A percentile compares a stretch with the other conserved stretches of the same genome.
These are phyloP conservation scores for Tachuris rubrigastra DNA, from an alignment of 2,113 vertebrate genomes.

Conservation along the genomic window DNA sequence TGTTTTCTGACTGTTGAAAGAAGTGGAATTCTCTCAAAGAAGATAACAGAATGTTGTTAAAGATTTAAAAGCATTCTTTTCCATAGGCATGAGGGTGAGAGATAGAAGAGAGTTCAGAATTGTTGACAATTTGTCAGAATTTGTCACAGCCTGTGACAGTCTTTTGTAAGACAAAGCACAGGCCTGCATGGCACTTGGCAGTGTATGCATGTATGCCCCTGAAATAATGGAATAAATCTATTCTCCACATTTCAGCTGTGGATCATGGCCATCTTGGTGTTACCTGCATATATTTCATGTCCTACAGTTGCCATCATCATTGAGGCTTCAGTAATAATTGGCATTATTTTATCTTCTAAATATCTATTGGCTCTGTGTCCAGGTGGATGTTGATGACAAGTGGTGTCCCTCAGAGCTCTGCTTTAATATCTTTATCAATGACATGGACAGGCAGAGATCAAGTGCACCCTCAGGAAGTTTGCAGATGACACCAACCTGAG, in stretches of 20 bases:
- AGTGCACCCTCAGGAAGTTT: neutral
- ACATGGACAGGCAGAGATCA: neutral
- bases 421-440: neutral
- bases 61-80: neutral
- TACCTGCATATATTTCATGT: neutral
- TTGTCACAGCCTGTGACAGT: neutral
- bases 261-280: neutral
- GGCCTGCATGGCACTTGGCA: neutral
- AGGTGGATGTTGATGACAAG: neutral
- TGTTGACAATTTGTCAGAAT: too few relatives aligned
- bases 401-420: neutral
- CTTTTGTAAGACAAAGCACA: neutral
- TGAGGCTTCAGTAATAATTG: neutral
- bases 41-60: neutral
- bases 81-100: neutral
- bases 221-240: neutral
- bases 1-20: neutral
- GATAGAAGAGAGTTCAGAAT: neutral
- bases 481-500: neutral
- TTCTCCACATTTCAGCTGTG: neutral
- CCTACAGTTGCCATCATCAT: neutral
- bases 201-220: neutral
- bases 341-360: neutral
- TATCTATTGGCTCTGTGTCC: neutral
- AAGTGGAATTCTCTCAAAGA: neutral